Evolutionary conservation across 2,888 invertebrate genomes (phyloP).

Genomic region (Eupithecia vulgata): DNA sequence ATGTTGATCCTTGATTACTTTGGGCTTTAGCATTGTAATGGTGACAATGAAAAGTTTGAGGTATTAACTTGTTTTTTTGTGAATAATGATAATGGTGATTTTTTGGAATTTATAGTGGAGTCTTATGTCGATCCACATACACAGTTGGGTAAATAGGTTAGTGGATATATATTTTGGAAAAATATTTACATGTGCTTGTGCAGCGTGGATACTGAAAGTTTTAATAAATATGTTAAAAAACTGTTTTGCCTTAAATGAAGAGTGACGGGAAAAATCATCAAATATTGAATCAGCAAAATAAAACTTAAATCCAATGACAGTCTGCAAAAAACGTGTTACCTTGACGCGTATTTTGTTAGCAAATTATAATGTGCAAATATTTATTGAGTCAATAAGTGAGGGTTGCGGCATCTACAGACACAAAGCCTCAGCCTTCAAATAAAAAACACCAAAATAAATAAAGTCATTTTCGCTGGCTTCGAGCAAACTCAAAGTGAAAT

Average conservation of each 20-base stretch:
- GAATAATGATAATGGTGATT: not conserved
- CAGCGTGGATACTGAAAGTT: not conserved
- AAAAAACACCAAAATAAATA: constrained; percentile 71
- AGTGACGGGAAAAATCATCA: not conserved
- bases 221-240: not conserved
- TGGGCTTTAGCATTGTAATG: constrained; percentile 13
- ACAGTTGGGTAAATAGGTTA: too few species aligned
- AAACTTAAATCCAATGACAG: constrained; percentile 6
- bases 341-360: constrained; percentile 51
- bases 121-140: not conserved
- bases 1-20: constrained; percentile 27
- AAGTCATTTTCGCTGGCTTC: constrained; percentile 72
- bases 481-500: constrained; percentile 81
- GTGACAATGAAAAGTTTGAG: constrained; percentile 15
- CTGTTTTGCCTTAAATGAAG: not conserved
- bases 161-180: not conserved
- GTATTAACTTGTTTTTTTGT: constrained; percentile 4
- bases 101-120: not conserved
- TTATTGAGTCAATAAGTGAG: constrained; percentile 58
- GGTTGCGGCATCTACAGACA: constrained; percentile 56
- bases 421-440: constrained; percentile 60
- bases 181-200: not conserved
- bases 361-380: constrained; percentile 65
- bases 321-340: constrained; percentile 36
- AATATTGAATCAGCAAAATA: constrained; percentile 7